Conservation (phyloP, 2,888 invertebrate species). For the Melanophora roralis region DNA sequence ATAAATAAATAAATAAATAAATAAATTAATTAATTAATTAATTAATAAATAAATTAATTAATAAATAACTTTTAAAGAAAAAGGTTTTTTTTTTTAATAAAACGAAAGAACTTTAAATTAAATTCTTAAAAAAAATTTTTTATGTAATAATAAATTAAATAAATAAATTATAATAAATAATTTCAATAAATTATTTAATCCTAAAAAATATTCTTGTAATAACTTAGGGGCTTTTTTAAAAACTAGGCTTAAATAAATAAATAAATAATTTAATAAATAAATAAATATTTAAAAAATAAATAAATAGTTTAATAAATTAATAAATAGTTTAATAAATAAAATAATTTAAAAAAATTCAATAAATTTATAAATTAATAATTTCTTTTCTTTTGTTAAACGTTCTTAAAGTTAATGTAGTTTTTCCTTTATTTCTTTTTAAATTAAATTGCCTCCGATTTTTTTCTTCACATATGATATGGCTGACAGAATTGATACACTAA, state of each 20-base stretch:
- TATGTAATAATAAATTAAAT: constrained; percentile 59
- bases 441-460: too few relatives aligned
- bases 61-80: constrained; percentile 63
- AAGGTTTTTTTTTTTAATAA: constrained; percentile 64
- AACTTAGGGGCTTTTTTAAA: too few relatives aligned
- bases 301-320: constrained; percentile 37
- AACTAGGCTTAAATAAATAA: too few relatives aligned
- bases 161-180: constrained; percentile 37
- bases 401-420: not conserved
- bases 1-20: constrained; percentile 51
- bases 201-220: constrained; percentile 68
- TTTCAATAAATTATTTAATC: constrained; percentile 23
- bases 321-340: constrained; percentile 24
- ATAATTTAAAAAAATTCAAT: constrained; percentile 53
- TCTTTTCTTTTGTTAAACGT: not conserved
- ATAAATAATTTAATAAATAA: not conserved
- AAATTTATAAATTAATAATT: constrained; percentile 63
- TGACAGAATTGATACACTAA: constrained; percentile 99
- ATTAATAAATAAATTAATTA: too few relatives aligned
- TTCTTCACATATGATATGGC: constrained; percentile 91
- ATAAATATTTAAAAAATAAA: constrained; percentile 18
- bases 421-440: not conserved
- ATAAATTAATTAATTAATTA: too few relatives aligned
- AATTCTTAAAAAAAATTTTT: constrained; percentile 61
- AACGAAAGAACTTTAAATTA: constrained; percentile 53